These are phyloP conservation scores for Acrobasis consociella DNA, from an alignment of 2,888 invertebrate species.

Conservation along the genomic window DNA sequence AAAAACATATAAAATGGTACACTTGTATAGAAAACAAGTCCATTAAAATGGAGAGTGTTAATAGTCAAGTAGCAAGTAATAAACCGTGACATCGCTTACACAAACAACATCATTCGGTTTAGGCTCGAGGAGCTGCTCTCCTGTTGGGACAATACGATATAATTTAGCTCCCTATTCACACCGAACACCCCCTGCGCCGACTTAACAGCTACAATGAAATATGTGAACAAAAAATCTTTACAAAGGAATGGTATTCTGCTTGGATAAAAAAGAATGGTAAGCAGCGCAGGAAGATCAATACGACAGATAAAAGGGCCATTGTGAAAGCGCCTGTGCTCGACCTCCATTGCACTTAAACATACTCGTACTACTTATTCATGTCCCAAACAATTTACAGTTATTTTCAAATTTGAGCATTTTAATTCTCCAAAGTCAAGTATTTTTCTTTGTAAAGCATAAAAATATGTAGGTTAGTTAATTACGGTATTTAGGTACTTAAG, in stretches of 20 bases:
- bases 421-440: not conserved
- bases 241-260: slow-evolving; percentile 65
- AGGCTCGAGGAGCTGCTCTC: slow-evolving; percentile 39
- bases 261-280: slow-evolving; percentile 58
- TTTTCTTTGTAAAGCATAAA: too few relatives aligned
- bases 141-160: slow-evolving; percentile 53
- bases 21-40: not conserved
- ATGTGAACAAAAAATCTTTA: slow-evolving; percentile 73
- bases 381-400: not conserved
- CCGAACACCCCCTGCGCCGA: slow-evolving; percentile 57
- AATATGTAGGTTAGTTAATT: too few relatives aligned
- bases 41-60: slow-evolving; percentile 29
- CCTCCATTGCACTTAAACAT: slow-evolving; percentile 32
- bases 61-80: slow-evolving; percentile 43
- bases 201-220: slow-evolving; percentile 62
- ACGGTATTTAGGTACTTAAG: too few relatives aligned
- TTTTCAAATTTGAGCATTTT: not conserved
- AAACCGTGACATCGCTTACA: slow-evolving; percentile 43
- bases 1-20: too few relatives aligned
- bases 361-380: not conserved
- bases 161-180: slow-evolving; percentile 64
- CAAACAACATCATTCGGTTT: slow-evolving; percentile 41
- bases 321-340: slow-evolving; percentile 49
- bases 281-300: slow-evolving; percentile 66
- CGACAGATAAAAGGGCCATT: slow-evolving; percentile 68